Percentiles rank a stretch among this genome's conserved stretches.
phyloP scores from a whole-genome alignment of 2,797 vertebrate genomes.

The Pseudochirops cupreus region DNA sequence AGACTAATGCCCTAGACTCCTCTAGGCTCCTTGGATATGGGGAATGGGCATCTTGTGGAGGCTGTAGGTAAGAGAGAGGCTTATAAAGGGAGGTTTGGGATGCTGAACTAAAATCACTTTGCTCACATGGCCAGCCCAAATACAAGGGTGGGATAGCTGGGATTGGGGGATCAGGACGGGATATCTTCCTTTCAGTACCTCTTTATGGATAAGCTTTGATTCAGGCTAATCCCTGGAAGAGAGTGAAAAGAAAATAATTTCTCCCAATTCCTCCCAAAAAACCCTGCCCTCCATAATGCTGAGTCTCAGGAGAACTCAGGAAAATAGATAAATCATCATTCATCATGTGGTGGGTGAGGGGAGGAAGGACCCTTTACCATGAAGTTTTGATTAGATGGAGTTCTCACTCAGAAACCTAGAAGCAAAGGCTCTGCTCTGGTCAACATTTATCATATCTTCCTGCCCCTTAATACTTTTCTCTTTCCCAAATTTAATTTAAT shows the following conservation, averaged over 20 bases:
- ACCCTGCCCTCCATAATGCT: neutral
- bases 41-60: neutral
- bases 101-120: neutral
- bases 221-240: neutral
- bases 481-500: neutral
- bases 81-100: neutral
- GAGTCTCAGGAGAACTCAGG: neutral
- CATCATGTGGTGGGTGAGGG: neutral
- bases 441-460: neutral
- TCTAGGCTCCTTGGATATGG: neutral
- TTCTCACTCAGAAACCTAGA: neutral
- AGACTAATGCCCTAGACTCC: neutral
- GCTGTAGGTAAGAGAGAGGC: neutral
- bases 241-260: neutral
- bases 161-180: neutral
- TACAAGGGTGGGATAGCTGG: neutral
- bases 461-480: neutral
- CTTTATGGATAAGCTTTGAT: neutral
- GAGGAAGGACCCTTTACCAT: neutral
- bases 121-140: neutral
- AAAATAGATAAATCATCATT: neutral
- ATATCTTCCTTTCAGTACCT: neutral
- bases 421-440: neutral
- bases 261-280: too few species aligned
- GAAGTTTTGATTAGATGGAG: neutral